Conservation (phyloP, 1,140 invertebrate species). For the Apis mellifera region Amel_HAv3.1 CM009936.2:12808501-12809000, state of each 20-base stretch:
- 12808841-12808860: constrained; percentile 9
- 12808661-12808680: background rate
- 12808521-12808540: background rate
- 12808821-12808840: constrained; percentile 49
- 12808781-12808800: constrained; percentile 70
- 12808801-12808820: constrained; percentile 68
- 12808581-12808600: no score
- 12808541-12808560: background rate
- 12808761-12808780: constrained; percentile 70
- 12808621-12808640: no score
- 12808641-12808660: background rate
- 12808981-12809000: no score
- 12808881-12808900: background rate
- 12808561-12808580: no score
- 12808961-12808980: background rate
- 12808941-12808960: background rate
- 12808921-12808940: background rate
- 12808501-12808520: background rate
- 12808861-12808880: constrained; percentile 38
- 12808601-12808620: no score
- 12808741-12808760: constrained; percentile 70
- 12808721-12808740: constrained; percentile 49
- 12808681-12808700: background rate
- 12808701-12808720: background rate
- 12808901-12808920: background rate